These are phyloP conservation scores for Presbytis comata DNA, from an alignment of 2,797 vertebrate species.

Conservation along the genomic window DNA sequence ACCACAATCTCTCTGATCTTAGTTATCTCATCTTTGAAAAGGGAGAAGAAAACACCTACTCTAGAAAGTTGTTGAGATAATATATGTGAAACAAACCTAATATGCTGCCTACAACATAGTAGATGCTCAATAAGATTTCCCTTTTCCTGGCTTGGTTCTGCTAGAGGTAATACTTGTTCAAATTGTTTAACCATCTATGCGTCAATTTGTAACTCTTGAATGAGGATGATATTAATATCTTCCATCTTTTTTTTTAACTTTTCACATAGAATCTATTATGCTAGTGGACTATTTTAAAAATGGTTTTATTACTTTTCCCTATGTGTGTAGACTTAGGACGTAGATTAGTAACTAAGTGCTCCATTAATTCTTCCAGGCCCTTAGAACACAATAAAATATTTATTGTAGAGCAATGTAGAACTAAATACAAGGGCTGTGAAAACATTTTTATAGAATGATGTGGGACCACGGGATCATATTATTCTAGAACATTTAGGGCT, in stretches of 20 bases:
- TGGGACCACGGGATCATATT: not conserved
- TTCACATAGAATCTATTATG: not conserved
- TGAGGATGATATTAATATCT: not conserved
- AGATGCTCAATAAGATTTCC: not conserved
- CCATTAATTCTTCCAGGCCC: not conserved
- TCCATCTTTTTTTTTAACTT: not conserved
- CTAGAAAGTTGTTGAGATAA: not conserved
- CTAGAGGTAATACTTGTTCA: not conserved
- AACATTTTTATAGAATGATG: constrained; percentile 19
- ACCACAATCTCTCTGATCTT: not conserved
- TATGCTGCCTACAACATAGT: not conserved
- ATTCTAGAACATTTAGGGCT: not conserved
- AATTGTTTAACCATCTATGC: not conserved
- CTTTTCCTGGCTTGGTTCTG: not conserved
- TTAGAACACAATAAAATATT: constrained; percentile 12
- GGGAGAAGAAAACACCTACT: not conserved
- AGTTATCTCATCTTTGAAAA: not conserved
- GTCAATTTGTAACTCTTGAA: not conserved
- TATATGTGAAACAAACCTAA: not conserved
- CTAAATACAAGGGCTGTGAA: constrained; percentile 46
- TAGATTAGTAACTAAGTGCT: constrained; percentile 30
- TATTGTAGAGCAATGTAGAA: not conserved
- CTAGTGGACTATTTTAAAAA: constrained; percentile 1
- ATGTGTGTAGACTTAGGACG: not conserved
- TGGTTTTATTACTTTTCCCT: not conserved